Base-by-base conservation (phyloP, 2,797 vertebrate species). In the Cheirogaleus major region DNA sequence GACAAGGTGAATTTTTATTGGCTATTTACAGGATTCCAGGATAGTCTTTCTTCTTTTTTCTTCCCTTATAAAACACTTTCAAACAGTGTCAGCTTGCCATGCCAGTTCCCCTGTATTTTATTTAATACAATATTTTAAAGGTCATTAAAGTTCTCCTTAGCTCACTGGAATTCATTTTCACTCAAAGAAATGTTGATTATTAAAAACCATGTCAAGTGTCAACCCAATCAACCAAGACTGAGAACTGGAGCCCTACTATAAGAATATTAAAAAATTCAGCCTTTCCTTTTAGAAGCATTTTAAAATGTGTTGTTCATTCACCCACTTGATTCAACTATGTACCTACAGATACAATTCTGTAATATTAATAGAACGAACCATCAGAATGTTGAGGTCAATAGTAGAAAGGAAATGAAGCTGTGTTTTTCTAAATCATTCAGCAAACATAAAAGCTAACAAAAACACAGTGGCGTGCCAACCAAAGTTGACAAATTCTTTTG, bases 1-100 rank as follows among this genome's bases (percentile, higher is more conserved):
- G 96, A 97, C 98, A 99, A 99, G 98, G 99, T 99, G 99, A 99
- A 98, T 98, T 98, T 99, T 98, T 98, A 99, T 98, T 98, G 98
- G 97, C 93, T 98, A 96, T 98, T 98, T 98, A 98, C 94, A 32
- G 52, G 61, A 98, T 98, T 98, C 97, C 35, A 87, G 93, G 95
- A 86, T 94, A 98, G 92, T 97, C 97, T 88, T 96, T 89, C 69
- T 80, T 93, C 79, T 57, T 48, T 70, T 81, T 79, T 83, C 52
- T 30, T 35, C 4, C 17, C 75, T 81, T 52, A 86, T 97, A 98
- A 98, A 91, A n/a, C 52, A 91, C 57, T 95, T 98, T 97, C 72
- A 96, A 93, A 83, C 81, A 79, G 65, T 59, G 48, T 97, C 96
- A 98, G 93, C 52, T 97, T 48, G 41, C 23, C 63, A 41, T 69